Evolutionary conservation across 2,888 invertebrate species (phyloP), one percentile per base, ranked within the genome.

Genomic region (Scaptomyza polygonia): DNA sequence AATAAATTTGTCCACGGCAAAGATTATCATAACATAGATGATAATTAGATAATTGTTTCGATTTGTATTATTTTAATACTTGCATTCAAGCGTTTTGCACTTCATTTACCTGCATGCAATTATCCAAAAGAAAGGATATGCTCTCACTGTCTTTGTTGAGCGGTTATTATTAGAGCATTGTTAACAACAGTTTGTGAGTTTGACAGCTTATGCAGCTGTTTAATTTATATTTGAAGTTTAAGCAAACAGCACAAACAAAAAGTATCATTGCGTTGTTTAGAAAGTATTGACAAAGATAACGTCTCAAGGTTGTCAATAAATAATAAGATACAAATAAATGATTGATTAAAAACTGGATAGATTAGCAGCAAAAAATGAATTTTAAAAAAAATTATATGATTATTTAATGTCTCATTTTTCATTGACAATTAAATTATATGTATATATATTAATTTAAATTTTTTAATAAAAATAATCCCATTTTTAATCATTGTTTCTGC

Each of bases 1-100:
- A 43, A 67, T 34, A 18, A 42, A 54, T 54, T 71, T 65, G 56
- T 61, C 59, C 61, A 71, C n/a, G 57, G 51, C 61, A 54, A 61
- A 69, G 36, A 56, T 76, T 64, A 39, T 76, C 53, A 70, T 66
- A 42, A 49, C 43, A 34, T 53, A 29, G 47, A 16, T 55, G 29
- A 36, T 25, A 25, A 25, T 25, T 25, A 25, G 25, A 25, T 25
- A 25, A 25, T 5, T 25, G 5, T 25, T 25, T 25, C 25, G 5
- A 25, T 25, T 25, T 5, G 25, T 25, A 5, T 25, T 25, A 25
- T 25, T 25, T 25, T 25, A 21, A 21, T 21, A 4, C 21, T 21
- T 21, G 21, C 21, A 21, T 3, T 21, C 21, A 32, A 32, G 12
- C 3, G 11, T 4, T 12, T 32, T 12, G 5, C n/a, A 32, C 12